These are phyloP conservation scores for Listrodromus nycthemerus DNA, from an alignment of 2,888 invertebrate genomes.

Conservation along the genomic window DNA sequence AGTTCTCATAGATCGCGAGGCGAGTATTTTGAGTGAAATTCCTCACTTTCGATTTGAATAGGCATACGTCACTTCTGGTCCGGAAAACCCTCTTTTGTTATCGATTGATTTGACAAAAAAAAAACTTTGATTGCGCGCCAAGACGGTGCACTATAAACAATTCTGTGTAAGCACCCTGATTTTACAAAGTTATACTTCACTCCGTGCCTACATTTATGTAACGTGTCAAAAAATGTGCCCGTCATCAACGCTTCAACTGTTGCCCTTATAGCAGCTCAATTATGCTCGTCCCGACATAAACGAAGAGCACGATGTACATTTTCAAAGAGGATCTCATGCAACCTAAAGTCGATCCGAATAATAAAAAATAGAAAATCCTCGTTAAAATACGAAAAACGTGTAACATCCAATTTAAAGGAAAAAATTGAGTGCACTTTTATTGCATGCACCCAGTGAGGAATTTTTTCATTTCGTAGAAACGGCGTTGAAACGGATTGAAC, in stretches of 20 bases:
- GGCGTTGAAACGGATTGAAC: neutral
- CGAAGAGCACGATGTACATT: neutral
- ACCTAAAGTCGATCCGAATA: neutral
- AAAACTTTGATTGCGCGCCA: too few relatives aligned
- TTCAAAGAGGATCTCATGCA: neutral
- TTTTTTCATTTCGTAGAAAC: neutral
- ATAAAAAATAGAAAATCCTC: neutral
- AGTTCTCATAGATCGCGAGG: too few relatives aligned
- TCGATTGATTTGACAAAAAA: too few relatives aligned
- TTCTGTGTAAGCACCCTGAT: neutral
- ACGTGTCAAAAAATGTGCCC: neutral
- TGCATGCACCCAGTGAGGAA: neutral
- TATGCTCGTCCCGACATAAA: neutral
- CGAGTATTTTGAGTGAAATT: too few relatives aligned
- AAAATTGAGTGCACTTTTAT: neutral
- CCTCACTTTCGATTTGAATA: too few relatives aligned
- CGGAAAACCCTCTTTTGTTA: too few relatives aligned
- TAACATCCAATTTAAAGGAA: neutral
- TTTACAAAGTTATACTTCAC: neutral
- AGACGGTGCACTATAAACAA: too few relatives aligned
- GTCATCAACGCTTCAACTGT: neutral
- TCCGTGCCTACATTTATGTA: neutral
- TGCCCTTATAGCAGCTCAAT: neutral
- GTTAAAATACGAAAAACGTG: neutral
- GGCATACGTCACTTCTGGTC: too few relatives aligned